Evolutionary conservation across 2,888 invertebrate species (phyloP), one percentile per base, ranked within the genome.

Genomic region (Epinotia nisella): DNA sequence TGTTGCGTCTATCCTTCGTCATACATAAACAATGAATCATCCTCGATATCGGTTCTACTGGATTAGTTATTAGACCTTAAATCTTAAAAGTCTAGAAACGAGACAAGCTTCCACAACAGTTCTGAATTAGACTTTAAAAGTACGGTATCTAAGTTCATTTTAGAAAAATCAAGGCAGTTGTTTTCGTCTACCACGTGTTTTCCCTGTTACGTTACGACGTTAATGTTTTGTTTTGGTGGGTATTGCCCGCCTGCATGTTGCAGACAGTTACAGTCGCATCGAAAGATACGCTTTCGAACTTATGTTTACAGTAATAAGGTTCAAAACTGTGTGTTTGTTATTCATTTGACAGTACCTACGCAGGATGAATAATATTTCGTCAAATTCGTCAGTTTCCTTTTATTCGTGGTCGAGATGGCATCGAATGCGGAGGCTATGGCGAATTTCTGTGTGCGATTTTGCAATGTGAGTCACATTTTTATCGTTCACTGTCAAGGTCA

Each of bases 381-480:
- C 45, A 61, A 19, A 2, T 19, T 15, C 13, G 3, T 41, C 45
- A 61, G 45, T 45, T 15, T 61, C 3, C 21, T 21, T 15, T 11
- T 4, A 45, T 15, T 45, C 13, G 61, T 15, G 45, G 41, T 15
- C 39, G n/a, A 39, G 11, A 45, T 61, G 61, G 17, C 19, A 15
- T 7, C 41, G 7, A 21, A 15, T 4, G 1, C 41, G 7, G 21
- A 21, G 45, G 1, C n/a, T 5, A 41, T 45, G 15, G 15, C 62
- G 62, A 49, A 49, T 29, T 62, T 62, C 29, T 49, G n/a, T 9
- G 62, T 24, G 24, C 62, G 62, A 10, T 62, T 62, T 17, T 62
- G 62, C 24, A 29, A 49, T 51, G 62, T 62, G 62, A 62, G 49
- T 62, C 7, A 13, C 3, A 29, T n/a, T 29, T 19, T 49, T 45